Evolutionary conservation across 2,888 invertebrate genomes (phyloP).

Genomic region (Drosophila histrio): DNA sequence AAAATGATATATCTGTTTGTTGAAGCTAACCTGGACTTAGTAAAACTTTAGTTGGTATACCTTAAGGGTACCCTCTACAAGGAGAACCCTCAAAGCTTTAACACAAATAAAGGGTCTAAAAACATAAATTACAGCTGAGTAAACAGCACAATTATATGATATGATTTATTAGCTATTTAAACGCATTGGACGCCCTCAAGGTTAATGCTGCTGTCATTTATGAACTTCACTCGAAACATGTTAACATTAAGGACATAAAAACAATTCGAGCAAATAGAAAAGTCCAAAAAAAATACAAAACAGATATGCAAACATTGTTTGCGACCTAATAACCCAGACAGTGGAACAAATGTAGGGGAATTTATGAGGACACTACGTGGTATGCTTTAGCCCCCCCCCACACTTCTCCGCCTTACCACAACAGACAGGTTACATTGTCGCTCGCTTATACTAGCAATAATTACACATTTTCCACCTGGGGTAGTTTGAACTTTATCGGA

Average conservation of each 20-base stretch:
- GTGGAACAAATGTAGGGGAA: conserved; percentile 12
- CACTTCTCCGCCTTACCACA: not conserved
- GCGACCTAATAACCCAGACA: conserved; percentile 35
- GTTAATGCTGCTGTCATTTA: conserved; percentile 25
- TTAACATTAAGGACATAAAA: conserved; percentile 46
- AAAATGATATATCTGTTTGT: not conserved
- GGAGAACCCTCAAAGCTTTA: not conserved
- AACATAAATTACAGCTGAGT: conserved; percentile 40
- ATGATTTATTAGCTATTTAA: conserved; percentile 72
- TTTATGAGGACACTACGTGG: conserved; percentile 3
- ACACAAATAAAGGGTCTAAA: no score
- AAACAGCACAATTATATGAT: conserved; percentile 41
- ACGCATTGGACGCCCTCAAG: conserved; percentile 62
- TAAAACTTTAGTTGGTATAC: not conserved
- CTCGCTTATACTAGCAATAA: conserved; percentile 16
- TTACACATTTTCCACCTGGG: conserved; percentile 13
- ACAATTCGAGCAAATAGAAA: conserved; percentile 53
- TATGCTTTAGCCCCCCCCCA: not conserved
- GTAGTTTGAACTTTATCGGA: conserved; percentile 33
- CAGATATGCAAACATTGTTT: conserved; percentile 43
- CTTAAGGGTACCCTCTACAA: not conserved
- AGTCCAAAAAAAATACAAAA: conserved; percentile 25
- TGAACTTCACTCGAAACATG: conserved; percentile 45
- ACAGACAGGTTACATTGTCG: conserved; percentile 20
- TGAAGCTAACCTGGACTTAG: not conserved